Evolutionary conservation across 2,113 vertebrate species (phyloP).

Genomic region (Rhipidura dahli): DNA sequence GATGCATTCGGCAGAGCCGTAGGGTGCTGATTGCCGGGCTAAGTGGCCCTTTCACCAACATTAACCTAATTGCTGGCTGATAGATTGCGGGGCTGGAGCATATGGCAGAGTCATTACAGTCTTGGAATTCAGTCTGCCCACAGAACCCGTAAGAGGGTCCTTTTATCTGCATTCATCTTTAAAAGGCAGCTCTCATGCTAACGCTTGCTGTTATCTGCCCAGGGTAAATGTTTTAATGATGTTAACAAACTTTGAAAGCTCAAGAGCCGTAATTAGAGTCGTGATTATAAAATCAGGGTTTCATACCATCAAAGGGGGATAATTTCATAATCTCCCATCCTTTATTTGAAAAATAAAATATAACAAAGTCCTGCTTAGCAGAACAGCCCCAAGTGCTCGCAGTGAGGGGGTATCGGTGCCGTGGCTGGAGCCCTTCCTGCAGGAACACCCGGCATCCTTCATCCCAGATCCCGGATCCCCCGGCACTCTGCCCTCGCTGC

Average conservation of each 20-base stretch:
- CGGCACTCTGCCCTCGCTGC: accelerated
- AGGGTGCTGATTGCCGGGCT: slow-evolving; percentile 70
- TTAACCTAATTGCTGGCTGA: slow-evolving; percentile 78
- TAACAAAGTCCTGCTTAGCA: not conserved
- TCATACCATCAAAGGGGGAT: slow-evolving; percentile 60
- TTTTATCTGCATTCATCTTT: slow-evolving; percentile 68
- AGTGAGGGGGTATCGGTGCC: not conserved
- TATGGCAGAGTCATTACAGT: slow-evolving; percentile 70
- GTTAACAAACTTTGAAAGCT: slow-evolving; percentile 74
- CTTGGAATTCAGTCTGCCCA: slow-evolving; percentile 56
- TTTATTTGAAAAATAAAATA: slow-evolving; percentile 38
- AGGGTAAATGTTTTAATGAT: slow-evolving; percentile 77
- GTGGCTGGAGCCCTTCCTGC: not conserved
- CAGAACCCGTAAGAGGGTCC: slow-evolving; percentile 52
- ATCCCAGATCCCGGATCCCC: accelerated
- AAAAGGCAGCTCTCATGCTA: slow-evolving; percentile 68
- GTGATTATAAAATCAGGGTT: slow-evolving; percentile 69
- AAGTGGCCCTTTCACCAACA: slow-evolving; percentile 74
- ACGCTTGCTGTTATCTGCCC: slow-evolving; percentile 72
- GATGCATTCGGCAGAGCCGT: slow-evolving; percentile 21
- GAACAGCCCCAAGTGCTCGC: not conserved
- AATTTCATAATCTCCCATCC: slow-evolving; percentile 53
- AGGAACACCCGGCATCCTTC: not conserved
- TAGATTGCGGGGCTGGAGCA: slow-evolving; percentile 66
- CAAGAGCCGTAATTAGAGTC: slow-evolving; percentile 67